Base-by-base conservation (phyloP, 2,113 vertebrate genomes). In the Thinocorus orbignyianus region DNA sequence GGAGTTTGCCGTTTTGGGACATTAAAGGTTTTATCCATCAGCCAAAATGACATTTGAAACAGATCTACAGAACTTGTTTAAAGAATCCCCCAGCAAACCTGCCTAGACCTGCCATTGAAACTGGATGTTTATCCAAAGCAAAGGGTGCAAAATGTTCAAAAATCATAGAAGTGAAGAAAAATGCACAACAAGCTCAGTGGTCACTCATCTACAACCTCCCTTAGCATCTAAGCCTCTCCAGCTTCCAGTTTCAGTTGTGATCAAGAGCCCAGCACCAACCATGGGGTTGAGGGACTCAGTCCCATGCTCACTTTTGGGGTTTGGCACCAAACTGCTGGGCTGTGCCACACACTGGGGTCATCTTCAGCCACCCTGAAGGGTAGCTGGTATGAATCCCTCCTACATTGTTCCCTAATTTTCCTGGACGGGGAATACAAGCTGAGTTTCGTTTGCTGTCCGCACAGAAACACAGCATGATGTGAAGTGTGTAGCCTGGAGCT, bases 341-440 rank as follows among this genome's bases (percentile, higher is more conserved):
- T 64, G 31, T 51, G 65, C 66, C 68, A 17, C 58, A 1, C 51
- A 2, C 77, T 0, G 6, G 44, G 52, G 17, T 6, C 60, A 33
- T 15, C 61, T 39, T 10, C 39, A 46, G 37, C 35, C 35, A 17
- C 58, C 44, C 33, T n/a, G 23, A 19, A 1, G 7, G 49, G 31
- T 3, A 23, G 6, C 33, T 10, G 58, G 9, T 11, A 2, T 5
- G 25, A 55, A 48, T 54, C 42, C 89, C 8, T 68, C 60, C 60
- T 30, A 6, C 9, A 1, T n/a, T 2, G 10, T 52, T 20, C 46
- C n/a, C 31, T 17, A 1, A 16, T 7, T 25, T 30, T 31, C 41
- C 39, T 2, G 9, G 52, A 3, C 25, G 35, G 25, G 30, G 25
- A 70, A 49, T 15, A 44, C 25, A 11, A 22, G 26, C 23, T 9